Conservation (phyloP, 1,140 invertebrate genomes). For the Drosophila yakuba region DNA sequence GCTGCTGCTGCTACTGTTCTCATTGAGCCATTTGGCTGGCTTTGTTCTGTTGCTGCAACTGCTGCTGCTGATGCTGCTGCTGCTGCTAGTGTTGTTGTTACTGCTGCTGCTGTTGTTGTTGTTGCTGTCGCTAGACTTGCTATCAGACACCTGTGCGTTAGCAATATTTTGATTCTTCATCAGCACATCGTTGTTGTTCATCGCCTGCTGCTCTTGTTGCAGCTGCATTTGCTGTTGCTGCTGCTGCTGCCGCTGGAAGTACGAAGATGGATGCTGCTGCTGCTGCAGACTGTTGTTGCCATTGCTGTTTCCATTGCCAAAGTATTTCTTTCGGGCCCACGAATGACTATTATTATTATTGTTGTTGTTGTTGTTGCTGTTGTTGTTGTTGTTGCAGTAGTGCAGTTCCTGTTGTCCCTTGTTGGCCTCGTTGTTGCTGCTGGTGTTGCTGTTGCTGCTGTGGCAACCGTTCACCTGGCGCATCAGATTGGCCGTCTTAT, state of each 20-base stretch:
- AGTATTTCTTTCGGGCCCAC: conserved; percentile 61
- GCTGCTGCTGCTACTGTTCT: conserved; percentile 17
- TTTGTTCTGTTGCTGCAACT: conserved; percentile 3
- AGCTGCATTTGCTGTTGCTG: conserved; percentile 17
- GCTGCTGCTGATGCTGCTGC: conserved; percentile 13
- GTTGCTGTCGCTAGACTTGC: conserved; percentile 44
- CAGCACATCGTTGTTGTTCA: conserved; percentile 58
- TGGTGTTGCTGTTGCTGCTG: conserved; percentile 39
- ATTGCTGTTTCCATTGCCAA: conserved; percentile 31
- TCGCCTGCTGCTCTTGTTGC: conserved; percentile 23
- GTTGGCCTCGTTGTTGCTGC: conserved; percentile 22
- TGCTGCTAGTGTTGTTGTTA: conserved; percentile 19
- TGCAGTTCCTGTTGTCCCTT: conserved; percentile 35
- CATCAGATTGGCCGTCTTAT: conserved; percentile 53
- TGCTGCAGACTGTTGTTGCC: conserved; percentile 27
- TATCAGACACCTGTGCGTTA: conserved; percentile 24
- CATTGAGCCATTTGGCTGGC: conserved; percentile 22
- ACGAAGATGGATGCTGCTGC: conserved; percentile 41
- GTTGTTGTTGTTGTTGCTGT: conserved; percentile 40
- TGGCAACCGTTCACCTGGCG: conserved; percentile 48
- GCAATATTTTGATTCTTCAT: conserved; percentile 67
- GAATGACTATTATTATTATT: conserved; percentile 48
- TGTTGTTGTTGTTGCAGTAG: conserved; percentile 52
- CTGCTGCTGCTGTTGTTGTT: conserved; percentile 23
- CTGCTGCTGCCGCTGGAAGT: conserved; percentile 39